phyloP scores from a whole-genome alignment of 2,888 invertebrate genomes.

The Spicauda simplicius region DNA sequence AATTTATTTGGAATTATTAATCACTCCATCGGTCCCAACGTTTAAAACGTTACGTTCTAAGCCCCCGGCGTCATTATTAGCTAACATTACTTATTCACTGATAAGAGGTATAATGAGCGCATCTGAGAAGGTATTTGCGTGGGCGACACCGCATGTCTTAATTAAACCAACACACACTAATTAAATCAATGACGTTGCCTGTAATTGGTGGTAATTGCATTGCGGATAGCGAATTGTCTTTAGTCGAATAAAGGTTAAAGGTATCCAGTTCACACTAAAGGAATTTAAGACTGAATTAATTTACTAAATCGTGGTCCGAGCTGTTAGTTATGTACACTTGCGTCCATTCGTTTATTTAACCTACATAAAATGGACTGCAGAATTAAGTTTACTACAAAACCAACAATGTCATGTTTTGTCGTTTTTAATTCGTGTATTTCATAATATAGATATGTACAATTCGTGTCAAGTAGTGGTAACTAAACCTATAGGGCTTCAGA shows the following conservation, averaged over 20 bases:
- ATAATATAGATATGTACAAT: too few species aligned
- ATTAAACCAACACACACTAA: conserved; percentile 66
- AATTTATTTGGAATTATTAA: neutral
- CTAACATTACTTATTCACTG: neutral
- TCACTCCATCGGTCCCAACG: neutral
- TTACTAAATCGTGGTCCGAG: conserved; percentile 57
- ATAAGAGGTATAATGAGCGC: conserved; percentile 1
- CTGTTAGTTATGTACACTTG: conserved; percentile 22
- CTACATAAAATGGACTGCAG: conserved; percentile 22
- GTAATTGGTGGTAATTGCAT: conserved; percentile 48
- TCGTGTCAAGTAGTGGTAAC: too few species aligned
- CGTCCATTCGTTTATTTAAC: conserved; percentile 27
- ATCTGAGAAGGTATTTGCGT: conserved; percentile 7
- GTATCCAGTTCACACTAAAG: conserved; percentile 61
- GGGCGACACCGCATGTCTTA: conserved; percentile 59
- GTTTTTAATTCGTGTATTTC: neutral
- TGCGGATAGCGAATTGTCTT: conserved; percentile 40
- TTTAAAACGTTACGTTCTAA: neutral
- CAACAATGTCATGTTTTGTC: neutral
- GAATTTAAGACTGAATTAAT: conserved; percentile 59
- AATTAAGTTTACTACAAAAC: conserved; percentile 12
- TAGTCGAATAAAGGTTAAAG: conserved; percentile 61
- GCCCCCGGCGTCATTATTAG: neutral
- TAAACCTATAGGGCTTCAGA: too few species aligned
- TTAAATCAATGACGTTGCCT: conserved; percentile 51